Evolutionary conservation across 2,113 vertebrate species (phyloP).

Genomic region (Sterrhoptilus dennistouni): DNA sequence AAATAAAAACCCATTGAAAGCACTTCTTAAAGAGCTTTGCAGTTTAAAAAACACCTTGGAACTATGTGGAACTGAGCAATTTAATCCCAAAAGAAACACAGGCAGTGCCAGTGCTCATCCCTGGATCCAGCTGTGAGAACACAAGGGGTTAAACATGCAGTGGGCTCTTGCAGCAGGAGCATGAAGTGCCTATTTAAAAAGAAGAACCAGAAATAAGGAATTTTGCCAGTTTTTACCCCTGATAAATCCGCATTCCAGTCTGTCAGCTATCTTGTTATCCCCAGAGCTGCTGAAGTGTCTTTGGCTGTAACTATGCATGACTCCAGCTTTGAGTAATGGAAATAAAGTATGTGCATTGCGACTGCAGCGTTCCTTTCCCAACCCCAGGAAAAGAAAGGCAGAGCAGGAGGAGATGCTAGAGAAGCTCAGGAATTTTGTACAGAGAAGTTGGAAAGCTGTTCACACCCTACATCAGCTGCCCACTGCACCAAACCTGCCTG

Average conservation of each 20-base stretch:
- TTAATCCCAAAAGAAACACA: too few species aligned
- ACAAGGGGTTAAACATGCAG: neutral
- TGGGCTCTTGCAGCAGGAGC: neutral
- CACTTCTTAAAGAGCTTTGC: too few species aligned
- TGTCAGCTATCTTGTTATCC: conserved; percentile 77
- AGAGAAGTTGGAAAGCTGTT: neutral
- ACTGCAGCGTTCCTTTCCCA: conserved; percentile 12
- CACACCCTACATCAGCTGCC: neutral
- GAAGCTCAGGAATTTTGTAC: neutral
- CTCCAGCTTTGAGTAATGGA: conserved; percentile 71
- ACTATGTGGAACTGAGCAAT: too few species aligned
- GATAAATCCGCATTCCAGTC: conserved; percentile 71
- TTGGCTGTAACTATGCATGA: conserved; percentile 62
- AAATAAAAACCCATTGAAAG: neutral
- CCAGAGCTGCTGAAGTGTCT: conserved; percentile 73
- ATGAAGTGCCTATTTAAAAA: conserved; percentile 54
- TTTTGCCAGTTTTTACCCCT: conserved; percentile 70
- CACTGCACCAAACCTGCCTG: neutral
- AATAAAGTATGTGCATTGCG: conserved; percentile 47
- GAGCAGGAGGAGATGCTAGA: neutral
- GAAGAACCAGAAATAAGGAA: conserved; percentile 56
- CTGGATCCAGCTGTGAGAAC: neutral
- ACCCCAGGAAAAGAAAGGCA: neutral
- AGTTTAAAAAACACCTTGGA: too few species aligned
- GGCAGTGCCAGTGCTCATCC: neutral